Base-by-base conservation (phyloP, 1,140 invertebrate genomes). In the Halesus radiatus region DNA sequence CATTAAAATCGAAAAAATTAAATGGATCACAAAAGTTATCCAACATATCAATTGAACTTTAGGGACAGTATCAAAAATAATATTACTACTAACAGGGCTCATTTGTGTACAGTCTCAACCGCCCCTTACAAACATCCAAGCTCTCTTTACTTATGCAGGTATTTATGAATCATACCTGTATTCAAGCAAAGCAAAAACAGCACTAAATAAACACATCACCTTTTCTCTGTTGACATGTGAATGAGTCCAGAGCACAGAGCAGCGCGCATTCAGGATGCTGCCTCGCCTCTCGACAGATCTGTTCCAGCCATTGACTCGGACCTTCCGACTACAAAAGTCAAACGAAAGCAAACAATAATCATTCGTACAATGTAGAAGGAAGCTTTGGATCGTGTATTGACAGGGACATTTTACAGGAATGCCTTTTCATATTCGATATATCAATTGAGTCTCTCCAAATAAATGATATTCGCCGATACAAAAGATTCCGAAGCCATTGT, bases 191-290 rank as follows among this genome's bases (percentile, higher is more conserved):
- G 66, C 10, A 29, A 45, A 50, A 79, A 75, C 32, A 29, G 68
- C 56, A 74, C 70, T 79, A 79, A 79, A 79, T 79, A 79, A 79
- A 79, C 78, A 79, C 78, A 79, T 79, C 78, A 79, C 22, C 78
- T 52, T 74, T 75, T 75, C 45, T 66, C 72, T 79, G 78, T 79
- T 74, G 78, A 79, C 78, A 79, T 54, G 70, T 74, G 78, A 75
- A 75, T 73, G 68, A 13, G 58, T n/a, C 22, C 20, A 23, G 15
- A 68, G 58, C 26, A 50, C 20, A 45, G 15, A 78, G 66, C 26
- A 62, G 15, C 22, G 6, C 15, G 32, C 58, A 23, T 26, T 53
- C 37, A 7, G 16, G n/a, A 18, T 15, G 26, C 54, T 50, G 53
- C 45, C 54, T 29, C 53, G 68, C 54, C 78, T 79, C 78, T 75